Percentiles rank a stretch among this genome's conserved stretches.
Conservation (phyloP, 2,113 vertebrate species). For the Symphodus melops region DNA sequence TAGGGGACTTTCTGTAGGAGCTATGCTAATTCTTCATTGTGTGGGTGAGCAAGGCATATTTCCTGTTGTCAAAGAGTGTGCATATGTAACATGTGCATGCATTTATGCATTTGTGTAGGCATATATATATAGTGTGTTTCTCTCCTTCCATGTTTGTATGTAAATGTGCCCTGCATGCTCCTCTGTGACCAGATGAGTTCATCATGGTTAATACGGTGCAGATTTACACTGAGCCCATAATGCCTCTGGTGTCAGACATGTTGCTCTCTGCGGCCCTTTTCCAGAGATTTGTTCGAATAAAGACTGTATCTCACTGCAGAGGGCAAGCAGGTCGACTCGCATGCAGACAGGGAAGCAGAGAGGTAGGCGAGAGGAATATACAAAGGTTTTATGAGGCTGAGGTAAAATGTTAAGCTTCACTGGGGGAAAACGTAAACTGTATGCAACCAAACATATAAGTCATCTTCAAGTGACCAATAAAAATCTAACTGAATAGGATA, state of each 20-base stretch:
- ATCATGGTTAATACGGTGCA: conserved; percentile 45
- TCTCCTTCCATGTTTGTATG: conserved; percentile 31
- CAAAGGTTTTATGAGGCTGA: conserved; percentile 22
- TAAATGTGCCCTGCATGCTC: conserved; percentile 51
- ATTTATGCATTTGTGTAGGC: not conserved
- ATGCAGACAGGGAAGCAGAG: not conserved
- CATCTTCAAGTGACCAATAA: not conserved
- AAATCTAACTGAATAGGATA: too few relatives aligned
- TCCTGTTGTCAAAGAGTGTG: conserved; percentile 55
- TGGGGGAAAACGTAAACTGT: conserved; percentile 1
- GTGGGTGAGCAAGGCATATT: conserved; percentile 67
- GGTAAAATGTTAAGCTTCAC: not conserved
- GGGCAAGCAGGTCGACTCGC: conserved; percentile 6
- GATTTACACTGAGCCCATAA: conserved; percentile 16
- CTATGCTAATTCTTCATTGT: conserved; percentile 70
- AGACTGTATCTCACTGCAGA: conserved; percentile 45
- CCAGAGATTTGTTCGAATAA: conserved; percentile 50
- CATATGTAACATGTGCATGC: not conserved
- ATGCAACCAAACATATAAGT: not conserved
- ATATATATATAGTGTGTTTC: conserved; percentile 14
- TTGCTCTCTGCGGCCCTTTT: conserved; percentile 42
- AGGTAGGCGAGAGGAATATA: conserved; percentile 5
- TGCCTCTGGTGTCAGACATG: conserved; percentile 26
- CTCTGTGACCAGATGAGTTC: conserved; percentile 48
- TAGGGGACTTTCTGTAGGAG: conserved; percentile 36